A percentile compares a stretch with the other conserved stretches of the same genome.
phyloP scores from a whole-genome alignment of 2,888 invertebrate species.

The Sinelater perroti region DNA sequence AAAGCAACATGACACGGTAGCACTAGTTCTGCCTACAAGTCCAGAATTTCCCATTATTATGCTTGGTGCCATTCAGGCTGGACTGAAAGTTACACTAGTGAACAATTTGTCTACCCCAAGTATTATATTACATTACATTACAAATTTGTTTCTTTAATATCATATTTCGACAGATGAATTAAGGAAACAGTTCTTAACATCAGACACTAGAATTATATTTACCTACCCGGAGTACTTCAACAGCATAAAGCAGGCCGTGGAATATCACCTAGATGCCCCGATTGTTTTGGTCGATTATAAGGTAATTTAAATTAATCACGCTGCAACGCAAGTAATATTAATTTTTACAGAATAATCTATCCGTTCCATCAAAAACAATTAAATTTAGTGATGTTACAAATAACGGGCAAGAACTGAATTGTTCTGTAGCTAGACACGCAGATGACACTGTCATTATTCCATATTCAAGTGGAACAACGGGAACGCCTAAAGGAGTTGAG shows the following conservation, averaged over 20 bases:
- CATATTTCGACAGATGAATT: too few relatives aligned
- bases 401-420: constrained; percentile 41
- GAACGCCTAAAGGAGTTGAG: constrained; percentile 76
- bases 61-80: constrained; percentile 75
- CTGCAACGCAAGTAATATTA: neutral
- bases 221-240: too few relatives aligned
- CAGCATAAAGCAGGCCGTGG: too few relatives aligned
- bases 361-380: constrained; percentile 59
- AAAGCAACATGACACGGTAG: constrained; percentile 66
- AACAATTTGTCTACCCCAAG: constrained; percentile 74
- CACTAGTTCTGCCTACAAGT: constrained; percentile 76
- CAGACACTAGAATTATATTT: too few relatives aligned
- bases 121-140: too few relatives aligned
- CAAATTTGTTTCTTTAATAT: too few relatives aligned
- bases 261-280: constrained; percentile 57
- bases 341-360: constrained; percentile 6
- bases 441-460: constrained; percentile 74
- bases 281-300: constrained; percentile 65
- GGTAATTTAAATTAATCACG: constrained; percentile 29
- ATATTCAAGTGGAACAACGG: constrained; percentile 85
- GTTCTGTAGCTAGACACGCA: constrained; percentile 54
- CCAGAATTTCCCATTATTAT: constrained; percentile 75
- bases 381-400: constrained; percentile 68
- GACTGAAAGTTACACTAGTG: constrained; percentile 72
- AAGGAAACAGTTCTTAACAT: too few relatives aligned